Evolutionary conservation across 2,797 vertebrate species (phyloP).

Genomic region (Melanotaenia parkinsoni): DNA sequence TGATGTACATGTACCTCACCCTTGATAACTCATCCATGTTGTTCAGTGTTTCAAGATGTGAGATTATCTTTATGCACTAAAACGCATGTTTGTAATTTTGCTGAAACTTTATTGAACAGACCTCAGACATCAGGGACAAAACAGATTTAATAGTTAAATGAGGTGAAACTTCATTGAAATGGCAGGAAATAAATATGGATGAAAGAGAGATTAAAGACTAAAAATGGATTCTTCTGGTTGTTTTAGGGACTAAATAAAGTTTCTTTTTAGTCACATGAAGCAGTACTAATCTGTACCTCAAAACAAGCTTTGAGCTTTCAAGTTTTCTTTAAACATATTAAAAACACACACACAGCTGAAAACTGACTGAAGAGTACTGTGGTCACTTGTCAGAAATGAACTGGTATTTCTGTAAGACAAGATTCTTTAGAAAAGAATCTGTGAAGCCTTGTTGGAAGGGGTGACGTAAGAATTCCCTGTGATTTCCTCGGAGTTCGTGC

Average conservation of each 20-base stretch:
- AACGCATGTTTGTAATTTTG: neutral
- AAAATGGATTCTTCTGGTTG: neutral
- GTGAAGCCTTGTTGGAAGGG: constrained; percentile 67
- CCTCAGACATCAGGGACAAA: neutral
- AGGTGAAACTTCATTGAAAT: neutral
- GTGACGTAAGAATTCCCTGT: constrained; percentile 70
- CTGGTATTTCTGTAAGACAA: constrained; percentile 40
- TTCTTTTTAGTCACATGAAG: neutral
- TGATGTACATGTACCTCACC: neutral
- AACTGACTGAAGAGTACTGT: constrained; percentile 19
- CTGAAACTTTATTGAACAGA: neutral
- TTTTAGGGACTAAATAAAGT: neutral
- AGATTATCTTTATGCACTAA: neutral
- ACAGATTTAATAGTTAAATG: neutral
- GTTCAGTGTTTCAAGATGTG: neutral
- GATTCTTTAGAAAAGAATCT: constrained; percentile 48
- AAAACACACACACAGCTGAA: no score
- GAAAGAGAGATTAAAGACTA: neutral
- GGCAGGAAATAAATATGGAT: neutral
- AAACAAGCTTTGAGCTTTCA: no score
- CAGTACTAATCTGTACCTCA: neutral
- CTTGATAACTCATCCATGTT: neutral
- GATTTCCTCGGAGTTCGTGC: constrained; percentile 62
- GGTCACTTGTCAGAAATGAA: constrained; percentile 62
- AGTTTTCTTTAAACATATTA: no score